These are phyloP conservation scores for Isurus oxyrinchus DNA, from an alignment of 2,113 vertebrate species.

Conservation along the genomic window DNA sequence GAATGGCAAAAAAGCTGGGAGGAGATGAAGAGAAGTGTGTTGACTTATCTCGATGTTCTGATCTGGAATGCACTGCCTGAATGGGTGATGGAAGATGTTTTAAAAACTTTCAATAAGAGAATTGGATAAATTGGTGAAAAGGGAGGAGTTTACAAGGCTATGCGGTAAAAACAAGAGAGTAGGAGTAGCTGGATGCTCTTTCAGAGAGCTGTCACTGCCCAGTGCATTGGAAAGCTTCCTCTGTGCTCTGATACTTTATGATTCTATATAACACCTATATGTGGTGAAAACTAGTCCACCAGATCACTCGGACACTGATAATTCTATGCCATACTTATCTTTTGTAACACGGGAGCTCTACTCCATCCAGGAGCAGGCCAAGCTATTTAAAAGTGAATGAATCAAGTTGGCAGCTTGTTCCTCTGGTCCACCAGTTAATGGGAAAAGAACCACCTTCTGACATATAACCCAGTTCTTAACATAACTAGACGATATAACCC, in stretches of 20 bases:
- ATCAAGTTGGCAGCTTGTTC: no score
- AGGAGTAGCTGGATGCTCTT: neutral
- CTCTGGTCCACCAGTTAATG: no score
- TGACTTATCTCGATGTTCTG: neutral
- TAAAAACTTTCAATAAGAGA: neutral
- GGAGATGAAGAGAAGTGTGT: neutral
- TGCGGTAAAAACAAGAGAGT: neutral
- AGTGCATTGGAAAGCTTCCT: neutral
- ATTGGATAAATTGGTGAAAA: neutral
- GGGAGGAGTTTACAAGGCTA: neutral
- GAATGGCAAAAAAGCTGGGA: neutral
- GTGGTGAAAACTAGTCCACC: neutral
- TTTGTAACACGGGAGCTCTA: no score
- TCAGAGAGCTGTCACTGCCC: neutral
- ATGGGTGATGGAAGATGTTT: neutral
- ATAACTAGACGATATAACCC: no score
- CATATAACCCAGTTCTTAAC: no score
- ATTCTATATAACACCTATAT: neutral
- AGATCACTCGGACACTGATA: neutral
- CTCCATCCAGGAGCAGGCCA: no score
- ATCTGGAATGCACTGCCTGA: neutral
- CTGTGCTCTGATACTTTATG: neutral
- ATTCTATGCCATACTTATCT: neutral
- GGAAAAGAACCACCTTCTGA: no score
- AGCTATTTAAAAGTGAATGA: no score